Conservation (phyloP, 1,140 invertebrate genomes). For the Dryas iulia region DNA sequence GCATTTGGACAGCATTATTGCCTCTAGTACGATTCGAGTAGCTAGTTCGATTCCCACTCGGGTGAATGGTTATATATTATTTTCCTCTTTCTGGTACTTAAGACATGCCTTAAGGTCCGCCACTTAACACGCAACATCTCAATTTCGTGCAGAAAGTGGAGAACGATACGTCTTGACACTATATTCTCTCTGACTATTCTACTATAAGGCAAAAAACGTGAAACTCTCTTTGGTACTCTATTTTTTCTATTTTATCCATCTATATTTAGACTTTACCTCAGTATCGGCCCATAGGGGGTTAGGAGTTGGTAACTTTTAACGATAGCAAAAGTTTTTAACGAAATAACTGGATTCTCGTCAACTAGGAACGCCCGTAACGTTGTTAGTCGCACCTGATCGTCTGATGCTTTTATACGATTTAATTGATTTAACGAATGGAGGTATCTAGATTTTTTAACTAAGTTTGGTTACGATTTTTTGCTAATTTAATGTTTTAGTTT, state of each 20-base stretch:
- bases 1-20: too few relatives aligned
- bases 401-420: constrained; percentile 35
- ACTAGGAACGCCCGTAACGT: constrained; percentile 48
- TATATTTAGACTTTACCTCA: too few relatives aligned
- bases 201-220: too few relatives aligned
- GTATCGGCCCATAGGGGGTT: constrained; percentile 17
- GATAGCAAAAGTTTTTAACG: constrained; percentile 74
- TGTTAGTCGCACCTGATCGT: constrained; percentile 61
- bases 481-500: too few relatives aligned
- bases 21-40: too few relatives aligned
- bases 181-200: not conserved
- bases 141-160: not conserved
- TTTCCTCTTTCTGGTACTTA: too few relatives aligned
- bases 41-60: not conserved
- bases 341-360: constrained; percentile 68
- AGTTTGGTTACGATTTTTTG: not conserved
- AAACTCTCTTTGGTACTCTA: too few relatives aligned
- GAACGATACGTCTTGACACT: not conserved
- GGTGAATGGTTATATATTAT: not conserved
- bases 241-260: too few relatives aligned
- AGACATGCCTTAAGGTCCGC: too few relatives aligned
- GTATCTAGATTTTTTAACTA: not conserved
- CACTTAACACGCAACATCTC: too few relatives aligned
- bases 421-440: constrained; percentile 22
- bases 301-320: constrained; percentile 68